A percentile compares a stretch with the other conserved stretches of the same genome.
Conservation (phyloP, 2,888 invertebrate genomes). For the Synergus japonicus region DNA sequence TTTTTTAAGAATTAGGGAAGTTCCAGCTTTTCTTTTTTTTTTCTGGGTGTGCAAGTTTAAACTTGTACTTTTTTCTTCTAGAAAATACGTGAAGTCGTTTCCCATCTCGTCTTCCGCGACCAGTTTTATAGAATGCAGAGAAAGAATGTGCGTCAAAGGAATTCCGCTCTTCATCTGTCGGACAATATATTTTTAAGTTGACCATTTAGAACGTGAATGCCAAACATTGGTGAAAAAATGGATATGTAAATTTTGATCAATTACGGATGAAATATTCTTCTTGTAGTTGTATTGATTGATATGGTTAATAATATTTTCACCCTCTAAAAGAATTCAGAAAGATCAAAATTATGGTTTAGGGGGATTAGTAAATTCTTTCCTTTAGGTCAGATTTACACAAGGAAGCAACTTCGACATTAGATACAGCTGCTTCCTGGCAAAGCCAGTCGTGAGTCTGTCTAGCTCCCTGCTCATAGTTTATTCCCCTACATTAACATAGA, state of each 20-base stretch:
- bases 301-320: neutral
- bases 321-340: neutral
- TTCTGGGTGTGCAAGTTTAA: slow-evolving; percentile 7
- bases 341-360: neutral
- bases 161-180: neutral
- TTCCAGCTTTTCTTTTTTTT: slow-evolving; percentile 49
- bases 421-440: slow-evolving; percentile 67
- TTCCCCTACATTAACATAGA: slow-evolving; percentile 69
- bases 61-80: slow-evolving; percentile 39
- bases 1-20: slow-evolving; percentile 53
- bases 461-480: slow-evolving; percentile 64
- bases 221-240: neutral
- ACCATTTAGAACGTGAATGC: neutral
- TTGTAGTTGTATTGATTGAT: too few relatives aligned
- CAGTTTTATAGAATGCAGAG: neutral
- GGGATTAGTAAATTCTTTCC: neutral
- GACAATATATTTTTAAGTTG: neutral
- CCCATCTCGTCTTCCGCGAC: neutral
- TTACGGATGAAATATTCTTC: too few relatives aligned
- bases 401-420: slow-evolving; percentile 59
- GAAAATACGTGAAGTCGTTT: neutral
- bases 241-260: too few relatives aligned
- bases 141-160: neutral
- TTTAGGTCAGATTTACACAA: slow-evolving; percentile 45
- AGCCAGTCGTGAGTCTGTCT: slow-evolving; percentile 56